These are phyloP conservation scores for Hephaestus fuliginosus DNA, from an alignment of 2,797 vertebrate species.

Conservation along the genomic window DNA sequence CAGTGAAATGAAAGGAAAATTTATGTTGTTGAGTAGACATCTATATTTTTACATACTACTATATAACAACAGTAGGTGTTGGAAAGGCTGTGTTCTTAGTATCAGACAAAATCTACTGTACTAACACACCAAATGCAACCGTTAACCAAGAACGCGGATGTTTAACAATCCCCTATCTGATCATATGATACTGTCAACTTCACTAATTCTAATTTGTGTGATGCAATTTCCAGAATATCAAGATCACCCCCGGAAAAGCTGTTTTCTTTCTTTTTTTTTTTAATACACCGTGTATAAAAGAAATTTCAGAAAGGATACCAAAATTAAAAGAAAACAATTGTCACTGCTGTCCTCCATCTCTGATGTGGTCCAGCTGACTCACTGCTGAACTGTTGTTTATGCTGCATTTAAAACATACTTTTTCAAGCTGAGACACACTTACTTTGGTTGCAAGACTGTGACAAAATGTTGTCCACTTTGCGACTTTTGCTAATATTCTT, in stretches of 20 bases:
- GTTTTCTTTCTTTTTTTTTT: not conserved
- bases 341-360: not conserved
- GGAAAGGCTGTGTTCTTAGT: not conserved
- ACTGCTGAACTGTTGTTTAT: not conserved
- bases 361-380: not conserved
- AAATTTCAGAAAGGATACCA: not conserved
- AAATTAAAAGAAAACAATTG: not conserved
- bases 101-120: not conserved
- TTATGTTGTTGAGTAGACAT: not conserved
- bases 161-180: not conserved
- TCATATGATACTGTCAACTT: not conserved
- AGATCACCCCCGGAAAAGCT: not conserved
- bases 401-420: not conserved
- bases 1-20: not conserved
- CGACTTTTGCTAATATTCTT: not conserved
- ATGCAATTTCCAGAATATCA: not conserved
- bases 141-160: not conserved
- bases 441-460: not conserved
- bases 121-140: not conserved
- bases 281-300: not conserved
- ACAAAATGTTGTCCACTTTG: not conserved
- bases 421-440: not conserved
- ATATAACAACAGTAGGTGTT: not conserved
- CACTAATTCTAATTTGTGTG: not conserved
- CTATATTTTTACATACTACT: not conserved